These are phyloP conservation scores for Lota lota DNA, from an alignment of 2,113 vertebrate genomes.

Conservation along the genomic window DNA sequence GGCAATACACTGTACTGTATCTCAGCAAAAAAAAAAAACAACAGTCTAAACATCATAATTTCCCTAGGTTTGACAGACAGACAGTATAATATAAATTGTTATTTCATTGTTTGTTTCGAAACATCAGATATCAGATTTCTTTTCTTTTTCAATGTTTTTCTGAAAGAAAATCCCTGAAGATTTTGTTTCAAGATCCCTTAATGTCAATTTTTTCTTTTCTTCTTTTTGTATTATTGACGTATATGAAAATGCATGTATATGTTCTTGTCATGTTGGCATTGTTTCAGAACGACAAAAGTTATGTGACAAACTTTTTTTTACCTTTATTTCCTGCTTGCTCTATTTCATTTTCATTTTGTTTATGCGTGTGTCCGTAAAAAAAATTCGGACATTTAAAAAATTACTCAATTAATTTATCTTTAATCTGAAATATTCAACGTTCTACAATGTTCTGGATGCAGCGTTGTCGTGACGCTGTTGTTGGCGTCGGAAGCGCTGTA, in stretches of 20 bases:
- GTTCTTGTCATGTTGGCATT: conserved; percentile 47
- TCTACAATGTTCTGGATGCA: too few species aligned
- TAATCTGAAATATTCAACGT: too few species aligned
- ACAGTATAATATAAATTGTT: background rate
- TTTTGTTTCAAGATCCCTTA: conserved; percentile 42
- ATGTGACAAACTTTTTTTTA: conserved; percentile 48
- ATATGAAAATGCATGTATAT: conserved; percentile 49
- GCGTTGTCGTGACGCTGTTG: too few species aligned
- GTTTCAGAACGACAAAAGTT: conserved; percentile 59
- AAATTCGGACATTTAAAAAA: too few species aligned
- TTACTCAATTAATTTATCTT: too few species aligned
- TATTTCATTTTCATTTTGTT: too few species aligned
- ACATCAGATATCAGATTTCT: conserved; percentile 28
- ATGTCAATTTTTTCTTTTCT: conserved; percentile 28
- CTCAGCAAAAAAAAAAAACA: background rate
- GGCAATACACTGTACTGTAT: background rate
- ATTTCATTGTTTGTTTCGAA: conserved; percentile 29
- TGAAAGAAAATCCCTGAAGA: conserved; percentile 29
- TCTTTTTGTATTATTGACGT: conserved; percentile 51
- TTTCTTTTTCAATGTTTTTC: conserved; percentile 32
- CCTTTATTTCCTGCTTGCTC: conserved; percentile 48
- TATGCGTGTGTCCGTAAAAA: too few species aligned
- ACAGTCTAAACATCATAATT: background rate
- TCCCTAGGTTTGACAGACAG: background rate
- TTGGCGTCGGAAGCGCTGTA: too few species aligned